phyloP scores from a whole-genome alignment of 2,113 vertebrate species.

The Eclectus roratus region DNA sequence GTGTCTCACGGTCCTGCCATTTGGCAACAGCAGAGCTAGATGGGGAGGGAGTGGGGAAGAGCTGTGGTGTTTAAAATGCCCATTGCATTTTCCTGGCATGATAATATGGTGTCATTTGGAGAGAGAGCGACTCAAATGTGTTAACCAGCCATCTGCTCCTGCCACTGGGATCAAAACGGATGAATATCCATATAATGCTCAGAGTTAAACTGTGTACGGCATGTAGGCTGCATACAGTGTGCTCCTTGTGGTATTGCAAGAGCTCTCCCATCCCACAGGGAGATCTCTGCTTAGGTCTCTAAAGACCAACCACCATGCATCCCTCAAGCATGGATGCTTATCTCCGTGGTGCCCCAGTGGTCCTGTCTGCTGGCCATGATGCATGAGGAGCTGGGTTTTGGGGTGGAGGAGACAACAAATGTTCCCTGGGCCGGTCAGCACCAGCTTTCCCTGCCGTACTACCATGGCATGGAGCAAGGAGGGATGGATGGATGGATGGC shows the following conservation, averaged over 20 bases:
- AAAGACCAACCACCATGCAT: accelerated
- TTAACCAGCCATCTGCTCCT: slow-evolving; percentile 41
- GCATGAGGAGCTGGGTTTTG: background rate
- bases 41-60: background rate
- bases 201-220: accelerated
- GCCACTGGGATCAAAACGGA: background rate
- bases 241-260: background rate
- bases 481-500: background rate
- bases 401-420: background rate
- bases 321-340: background rate
- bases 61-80: accelerated
- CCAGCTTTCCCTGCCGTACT: background rate
- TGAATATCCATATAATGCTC: background rate
- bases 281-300: background rate
- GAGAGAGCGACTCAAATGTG: background rate
- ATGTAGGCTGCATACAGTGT: background rate
- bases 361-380: background rate
- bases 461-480: background rate
- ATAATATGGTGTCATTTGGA: background rate
- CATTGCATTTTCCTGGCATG: background rate
- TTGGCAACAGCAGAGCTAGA: background rate
- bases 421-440: background rate
- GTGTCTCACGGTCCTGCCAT: background rate
- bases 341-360: background rate
- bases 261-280: background rate